Evolutionary conservation across 2,113 vertebrate species (phyloP), one percentile per base, ranked within the genome.

Genomic region (Rhynchomys soricoides): DNA sequence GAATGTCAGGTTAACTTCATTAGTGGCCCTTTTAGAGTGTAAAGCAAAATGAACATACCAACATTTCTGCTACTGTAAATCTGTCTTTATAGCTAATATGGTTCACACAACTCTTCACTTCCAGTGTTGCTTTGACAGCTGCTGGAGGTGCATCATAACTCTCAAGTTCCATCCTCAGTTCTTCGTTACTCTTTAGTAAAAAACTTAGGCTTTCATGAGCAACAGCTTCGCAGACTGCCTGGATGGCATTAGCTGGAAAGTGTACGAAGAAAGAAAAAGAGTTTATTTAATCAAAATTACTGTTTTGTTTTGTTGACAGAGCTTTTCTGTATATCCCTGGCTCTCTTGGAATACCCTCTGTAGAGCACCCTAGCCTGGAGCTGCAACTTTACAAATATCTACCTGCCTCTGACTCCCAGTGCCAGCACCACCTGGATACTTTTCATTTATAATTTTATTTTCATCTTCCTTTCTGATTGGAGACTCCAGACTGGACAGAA

Each of bases 61-160:
- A 0, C 21, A 2, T 0, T 0, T 0, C 0, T 11, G 0, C 0
- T 15, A 92, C 0, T 1, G 0, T 1, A 0, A 0, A 0, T 57
- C 0, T 73, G 0, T 31, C 0, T 15, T 34, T 5, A 34, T 68
- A 15, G 31, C 66, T 34, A 31, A 34, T 68, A 31, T 34, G 31
- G 66, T 68, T n/a, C 0, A 1, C 0, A 2, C 91, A 97, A 26
- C 12, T 0, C 31, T 68, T 68, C 13, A 68, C 66, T 68, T 68
- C 5, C 31, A 68, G 66, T 15, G 5, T 68, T 68, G 93, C 64
- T 0, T 10, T 0, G 10, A 92, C 12, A 12, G 9, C 16, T 17
- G 86, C 83, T 2, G 0, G 0, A 10, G 87, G 59, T 86, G 66
- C 0, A 0, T 0, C 0, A 7, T 13, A 97, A 26, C 1, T 43